Evolutionary conservation across 2,113 vertebrate species (phyloP), one percentile per base, ranked within the genome.

Genomic region (Clarias macrocephalus): DNA sequence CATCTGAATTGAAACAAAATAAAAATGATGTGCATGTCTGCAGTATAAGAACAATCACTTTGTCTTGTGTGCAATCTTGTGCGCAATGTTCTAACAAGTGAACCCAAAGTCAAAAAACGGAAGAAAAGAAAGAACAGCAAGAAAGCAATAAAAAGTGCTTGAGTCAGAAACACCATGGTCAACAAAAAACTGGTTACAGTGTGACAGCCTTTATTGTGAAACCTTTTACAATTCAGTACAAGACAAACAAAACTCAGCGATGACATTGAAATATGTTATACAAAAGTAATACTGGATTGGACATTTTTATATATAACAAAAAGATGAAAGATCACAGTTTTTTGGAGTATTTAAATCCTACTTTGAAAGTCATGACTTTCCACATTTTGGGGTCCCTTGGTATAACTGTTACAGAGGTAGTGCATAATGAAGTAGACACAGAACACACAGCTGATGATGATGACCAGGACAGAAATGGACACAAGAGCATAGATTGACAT

Each of bases 401-500:
- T 79, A 33, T 62, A 88, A 79, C 8, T 68, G 3, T 86, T 80
- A 70, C 85, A 92, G 19, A 91, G 82, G 80, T 92, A 92, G 87
- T 92, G 92, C 86, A 76, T 73, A 30, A 86, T 87, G 25, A 88
- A 70, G 33, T 92, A 93, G 1, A 93, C 2, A 30, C 90, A 92
- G 79, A 92, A 93, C 7, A 66, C 8, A 65, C 59, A 16, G 23
- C 92, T 93, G 72, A 88, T 87, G 68, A 88, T 12, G 75, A 91
- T 82, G 68, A 93, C 88, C 63, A 90, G 30, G 23, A 7, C 13
- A 60, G 92, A 93, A 63, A 93, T 83, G 6, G 89, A 91, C 37
- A 87, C 60, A 28, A 94, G 84, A n/a, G 90, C 90, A 60, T 92
- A 93, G 87, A 92, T 82, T 37, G 92, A 93, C 91, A 93, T 93